phyloP scores from a whole-genome alignment of 1,140 invertebrate species.

The Amphibalanus amphitrite region DNA sequence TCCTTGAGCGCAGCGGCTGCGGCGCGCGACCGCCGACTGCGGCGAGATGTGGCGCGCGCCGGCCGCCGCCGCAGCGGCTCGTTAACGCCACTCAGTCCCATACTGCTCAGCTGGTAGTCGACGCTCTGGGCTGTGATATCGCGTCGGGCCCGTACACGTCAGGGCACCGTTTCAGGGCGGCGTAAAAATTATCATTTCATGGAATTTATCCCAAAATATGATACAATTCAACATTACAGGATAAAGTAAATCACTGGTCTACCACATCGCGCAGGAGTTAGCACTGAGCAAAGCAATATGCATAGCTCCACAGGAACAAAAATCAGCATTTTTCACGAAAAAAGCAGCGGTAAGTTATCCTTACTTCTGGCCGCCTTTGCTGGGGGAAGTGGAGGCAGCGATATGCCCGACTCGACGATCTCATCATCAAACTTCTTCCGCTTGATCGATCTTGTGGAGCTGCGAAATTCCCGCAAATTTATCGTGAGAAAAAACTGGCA shows the following conservation, averaged over 20 bases:
- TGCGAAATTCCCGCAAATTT: not conserved
- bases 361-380: conserved; percentile 16
- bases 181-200: no score
- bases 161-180: no score
- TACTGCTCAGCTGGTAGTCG: conserved; percentile 20
- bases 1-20: conserved; percentile 53
- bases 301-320: no score
- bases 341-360: no score
- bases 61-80: not conserved
- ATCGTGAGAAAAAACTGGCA: not conserved
- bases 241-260: no score
- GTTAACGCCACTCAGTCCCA: conserved; percentile 3
- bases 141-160: no score
- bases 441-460: conserved; percentile 66
- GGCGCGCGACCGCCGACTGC: conserved; percentile 16
- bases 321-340: no score
- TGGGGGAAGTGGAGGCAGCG: conserved; percentile 17
- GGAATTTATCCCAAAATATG: no score
- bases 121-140: conserved; percentile 14
- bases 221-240: no score
- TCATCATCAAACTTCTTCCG: conserved; percentile 93
- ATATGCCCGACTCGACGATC: conserved; percentile 62
- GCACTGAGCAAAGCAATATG: no score
- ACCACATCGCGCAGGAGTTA: no score
- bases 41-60: conserved; percentile 6